These are phyloP conservation scores for Podiceps cristatus DNA, from an alignment of 2,113 vertebrate species.

Conservation along the genomic window DNA sequence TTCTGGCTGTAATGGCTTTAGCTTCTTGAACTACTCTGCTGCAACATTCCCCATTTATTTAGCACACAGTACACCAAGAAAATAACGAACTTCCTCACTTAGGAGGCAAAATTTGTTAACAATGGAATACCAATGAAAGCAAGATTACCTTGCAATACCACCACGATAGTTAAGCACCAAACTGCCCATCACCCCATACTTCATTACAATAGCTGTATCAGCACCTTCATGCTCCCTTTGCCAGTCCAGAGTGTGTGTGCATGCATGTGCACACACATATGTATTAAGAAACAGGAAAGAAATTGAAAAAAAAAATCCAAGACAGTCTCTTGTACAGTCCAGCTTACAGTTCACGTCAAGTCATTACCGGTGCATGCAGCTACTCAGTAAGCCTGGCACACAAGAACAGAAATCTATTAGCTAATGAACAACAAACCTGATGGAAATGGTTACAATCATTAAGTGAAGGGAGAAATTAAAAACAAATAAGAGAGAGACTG, in stretches of 20 bases:
- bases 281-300: neutral
- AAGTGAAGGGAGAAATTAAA: neutral
- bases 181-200: fast-evolving
- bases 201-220: neutral
- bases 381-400: neutral
- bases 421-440: neutral
- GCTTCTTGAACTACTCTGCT: neutral
- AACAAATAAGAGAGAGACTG: neutral
- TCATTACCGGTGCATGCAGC: neutral
- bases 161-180: neutral
- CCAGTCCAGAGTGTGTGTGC: neutral
- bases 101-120: neutral
- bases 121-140: neutral
- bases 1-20: neutral
- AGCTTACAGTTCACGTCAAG: neutral
- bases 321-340: neutral
- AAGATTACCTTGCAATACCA: neutral
- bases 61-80: neutral
- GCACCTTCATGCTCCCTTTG: neutral
- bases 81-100: neutral
- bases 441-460: neutral
- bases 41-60: neutral
- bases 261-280: no score
- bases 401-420: neutral
- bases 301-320: neutral